Conservation (phyloP, 2,797 vertebrate species). For the Pachyuromys duprasi region DNA sequence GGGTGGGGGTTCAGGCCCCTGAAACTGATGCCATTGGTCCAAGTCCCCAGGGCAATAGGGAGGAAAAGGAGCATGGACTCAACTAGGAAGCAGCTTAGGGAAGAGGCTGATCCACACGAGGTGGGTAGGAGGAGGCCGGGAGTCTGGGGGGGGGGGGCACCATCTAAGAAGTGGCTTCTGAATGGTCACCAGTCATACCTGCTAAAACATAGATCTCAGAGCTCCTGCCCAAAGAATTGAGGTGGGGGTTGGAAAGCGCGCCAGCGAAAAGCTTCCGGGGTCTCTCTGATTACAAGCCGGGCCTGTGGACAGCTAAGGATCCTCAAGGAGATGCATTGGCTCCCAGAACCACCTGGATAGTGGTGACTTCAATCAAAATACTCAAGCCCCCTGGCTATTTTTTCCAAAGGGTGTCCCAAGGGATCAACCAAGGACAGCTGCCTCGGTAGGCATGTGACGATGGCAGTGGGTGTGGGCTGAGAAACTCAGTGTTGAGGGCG, state of each 20-base stretch:
- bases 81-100: neutral
- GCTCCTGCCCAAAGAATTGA: neutral
- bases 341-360: constrained; percentile 46
- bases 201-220: neutral
- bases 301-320: constrained; percentile 10
- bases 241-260: neutral
- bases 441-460: neutral
- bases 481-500: neutral
- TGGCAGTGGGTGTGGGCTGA: neutral
- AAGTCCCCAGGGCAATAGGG: neutral
- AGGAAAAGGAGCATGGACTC: neutral
- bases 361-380: constrained; percentile 48
- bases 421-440: constrained; percentile 14
- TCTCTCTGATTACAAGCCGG: constrained; percentile 1
- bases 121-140: no score
- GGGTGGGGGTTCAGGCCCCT: neutral
- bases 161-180: neutral
- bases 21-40: neutral
- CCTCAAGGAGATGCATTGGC: neutral
- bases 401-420: constrained; percentile 38
- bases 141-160: neutral
- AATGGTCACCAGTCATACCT: constrained; percentile 6
- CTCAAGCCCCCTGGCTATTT: constrained; percentile 14
- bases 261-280: constrained; percentile 15
- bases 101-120: neutral